Base-by-base conservation (phyloP, 1,140 invertebrate genomes). In the Papilio xuthus region DNA sequence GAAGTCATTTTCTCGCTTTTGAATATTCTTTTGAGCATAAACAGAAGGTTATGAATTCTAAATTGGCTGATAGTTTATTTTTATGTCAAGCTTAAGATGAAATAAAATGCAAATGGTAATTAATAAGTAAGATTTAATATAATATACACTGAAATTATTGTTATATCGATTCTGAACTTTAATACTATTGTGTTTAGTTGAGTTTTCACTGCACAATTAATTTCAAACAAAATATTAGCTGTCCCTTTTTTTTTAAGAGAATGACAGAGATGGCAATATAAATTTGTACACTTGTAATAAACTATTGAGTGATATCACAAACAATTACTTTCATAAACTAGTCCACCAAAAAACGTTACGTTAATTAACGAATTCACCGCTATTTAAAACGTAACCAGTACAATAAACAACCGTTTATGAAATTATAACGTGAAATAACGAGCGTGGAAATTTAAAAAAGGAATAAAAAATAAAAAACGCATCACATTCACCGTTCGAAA, bases 21-120 rank as follows among this genome's bases (percentile, higher is more conserved):
- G 84, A 88, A 86, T 88, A 88, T 89, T 90, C 88, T 86, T 89
- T 89, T 88, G 88, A 75, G 50, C 73, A n/a, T 56, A 75, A 75
- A 37, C 42, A 44, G 71, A 26, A 47, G 8, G n/a, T 50, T 44
- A 42, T 44, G 20, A 44, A 41, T 47, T 23, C 23, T 73, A 67
- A 67, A 67, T 67, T 67, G 60, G 26, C 23, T 28, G 60, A 67
- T 67, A 67, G 60, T 67, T 63, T 63, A 63, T 63, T 67, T 26
- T 60, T 26, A 60, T 26, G 23, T 10, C 4, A 60, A 60, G 56
- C 12, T 67, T 15, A 15, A 28, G 13, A 28, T 67, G 15, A 28
- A 67, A 67, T 28, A 10, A 13, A 67, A 28, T 67, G 28, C 28
- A 67, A 67, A 32, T 28, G 0, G 0, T 13, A 50, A 18, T 50